Percentiles rank a stretch among this genome's conserved stretches.
These are phyloP conservation scores for Neuroterus valhalla DNA, from an alignment of 1,140 invertebrate species.

Conservation along the genomic window DNA sequence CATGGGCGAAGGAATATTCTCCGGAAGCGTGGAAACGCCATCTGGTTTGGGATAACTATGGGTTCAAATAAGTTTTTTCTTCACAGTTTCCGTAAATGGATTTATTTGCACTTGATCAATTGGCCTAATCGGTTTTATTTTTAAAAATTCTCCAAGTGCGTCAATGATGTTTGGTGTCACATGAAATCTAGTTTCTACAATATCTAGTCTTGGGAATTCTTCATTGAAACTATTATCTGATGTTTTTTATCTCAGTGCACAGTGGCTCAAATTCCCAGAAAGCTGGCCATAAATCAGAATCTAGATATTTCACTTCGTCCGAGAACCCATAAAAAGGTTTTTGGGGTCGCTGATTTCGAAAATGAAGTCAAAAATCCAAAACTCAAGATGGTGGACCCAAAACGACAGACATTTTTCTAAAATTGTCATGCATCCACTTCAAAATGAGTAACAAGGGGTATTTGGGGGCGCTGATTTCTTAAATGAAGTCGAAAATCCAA, in stretches of 20 bases:
- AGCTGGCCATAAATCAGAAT: no score
- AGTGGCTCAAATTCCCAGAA: no score
- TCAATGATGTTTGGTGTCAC: slow-evolving; percentile 57
- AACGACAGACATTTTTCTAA: no score
- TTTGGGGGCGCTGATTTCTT: no score
- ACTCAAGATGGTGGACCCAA: no score
- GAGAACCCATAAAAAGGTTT: no score
- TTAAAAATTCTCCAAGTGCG: slow-evolving; percentile 36
- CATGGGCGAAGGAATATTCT: slow-evolving; percentile 52
- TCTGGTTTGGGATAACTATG: slow-evolving; percentile 44
- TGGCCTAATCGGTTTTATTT: slow-evolving; percentile 9
- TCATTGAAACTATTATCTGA: slow-evolving; percentile 51
- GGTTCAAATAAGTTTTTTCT: slow-evolving; percentile 39
- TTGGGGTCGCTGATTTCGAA: no score
- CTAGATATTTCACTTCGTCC: no score
- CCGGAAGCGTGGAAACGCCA: slow-evolving; percentile 38
- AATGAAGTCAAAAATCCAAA: no score
- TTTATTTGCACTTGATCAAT: neutral
- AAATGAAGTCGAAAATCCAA: no score
- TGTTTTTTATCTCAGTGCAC: neutral
- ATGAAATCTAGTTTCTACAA: slow-evolving; percentile 66
- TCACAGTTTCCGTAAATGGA: slow-evolving; percentile 37
- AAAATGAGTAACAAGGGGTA: no score
- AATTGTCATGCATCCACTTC: no score
- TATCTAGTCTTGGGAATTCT: slow-evolving; percentile 57